Evolutionary conservation across 2,113 vertebrate species (phyloP), one percentile per base, ranked within the genome.

Genomic region (Oreochromis spilurus): DNA sequence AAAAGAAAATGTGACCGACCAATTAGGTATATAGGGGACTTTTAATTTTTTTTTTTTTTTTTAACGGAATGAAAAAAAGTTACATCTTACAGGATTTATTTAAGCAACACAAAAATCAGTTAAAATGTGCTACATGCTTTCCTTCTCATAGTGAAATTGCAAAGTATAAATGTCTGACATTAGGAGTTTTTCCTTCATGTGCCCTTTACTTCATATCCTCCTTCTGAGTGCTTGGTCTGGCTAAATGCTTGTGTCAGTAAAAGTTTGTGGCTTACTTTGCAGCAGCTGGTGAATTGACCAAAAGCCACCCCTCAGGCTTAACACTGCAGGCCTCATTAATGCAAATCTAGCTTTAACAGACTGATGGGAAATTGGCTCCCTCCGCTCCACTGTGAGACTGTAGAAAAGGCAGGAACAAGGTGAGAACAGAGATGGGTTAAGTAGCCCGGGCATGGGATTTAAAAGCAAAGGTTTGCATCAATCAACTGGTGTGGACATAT

Each of bases 271-370:
- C 86, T 90, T 91, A 72, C 85, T 90, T 87, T 89, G 88, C 83
- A 83, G 89, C 89, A 85, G 90, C 91, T 89, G 90, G 87, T 83
- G 86, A 92, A 91, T 85, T 12, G 81, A 86, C 86, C 90, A 88
- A 87, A 92, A 92, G 88, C 84, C 88, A 88, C 79, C 55, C 83
- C 88, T 88, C 90, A 57, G 86, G 90, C 91, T 94, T 92, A 91
- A 89, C 87, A 84, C 79, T 53, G 54, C 87, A 79, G 87, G 91
- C 54, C 93, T 95, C 94, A 95, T 95, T 95, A 95, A 96, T 96
- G 95, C 94, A 96, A 95, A 95, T 94, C 95, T 95, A 82, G 75
- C 88, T 88, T 86, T 40, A 79, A 84, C 87, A 79, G 90, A 91
- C 89, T 86, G 91, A 84, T 84, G 85, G 89, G 88, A 93, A 91